These are phyloP conservation scores for Crossocerus cetratus DNA, from an alignment of 2,888 invertebrate genomes.

Conservation along the genomic window DNA sequence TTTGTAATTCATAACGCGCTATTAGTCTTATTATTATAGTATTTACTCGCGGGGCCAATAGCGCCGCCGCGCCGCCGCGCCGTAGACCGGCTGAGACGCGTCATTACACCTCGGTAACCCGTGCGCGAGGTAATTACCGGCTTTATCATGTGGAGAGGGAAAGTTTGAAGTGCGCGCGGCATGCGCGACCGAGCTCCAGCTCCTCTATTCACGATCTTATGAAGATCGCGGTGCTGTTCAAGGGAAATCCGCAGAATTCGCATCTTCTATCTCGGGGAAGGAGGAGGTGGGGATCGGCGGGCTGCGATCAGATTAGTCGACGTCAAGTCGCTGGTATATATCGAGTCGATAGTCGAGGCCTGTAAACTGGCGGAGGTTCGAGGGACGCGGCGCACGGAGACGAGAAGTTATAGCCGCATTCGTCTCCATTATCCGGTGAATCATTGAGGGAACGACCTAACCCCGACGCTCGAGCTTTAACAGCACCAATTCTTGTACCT, in stretches of 20 bases:
- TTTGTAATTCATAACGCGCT: constrained; percentile 60
- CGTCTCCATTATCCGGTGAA: constrained; percentile 74
- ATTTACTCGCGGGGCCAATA: constrained; percentile 46
- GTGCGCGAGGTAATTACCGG: constrained; percentile 51
- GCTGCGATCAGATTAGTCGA: too few relatives aligned
- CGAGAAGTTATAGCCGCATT: constrained; percentile 73
- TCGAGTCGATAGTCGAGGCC: constrained; percentile 25
- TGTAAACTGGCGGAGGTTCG: neutral
- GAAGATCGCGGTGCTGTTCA: constrained; percentile 20
- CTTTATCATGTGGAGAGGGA: constrained; percentile 45
- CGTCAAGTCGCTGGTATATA: constrained; percentile 6
- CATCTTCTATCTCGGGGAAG: too few relatives aligned
- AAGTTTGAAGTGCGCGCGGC: constrained; percentile 36
- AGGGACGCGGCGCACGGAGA: constrained; percentile 45
- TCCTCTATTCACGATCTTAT: neutral
- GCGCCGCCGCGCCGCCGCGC: constrained; percentile 45
- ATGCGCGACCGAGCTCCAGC: constrained; percentile 10
- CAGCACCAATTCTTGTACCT: constrained; percentile 59
- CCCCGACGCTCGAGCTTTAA: constrained; percentile 60
- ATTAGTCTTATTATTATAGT: constrained; percentile 59
- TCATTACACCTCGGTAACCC: constrained; percentile 46
- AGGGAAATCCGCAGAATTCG: neutral
- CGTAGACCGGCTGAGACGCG: constrained; percentile 47
- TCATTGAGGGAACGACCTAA: constrained; percentile 68
- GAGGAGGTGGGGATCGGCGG: too few relatives aligned